Conservation (phyloP, 23 tunicate genomes). For the Diplosoma virens region DNA sequence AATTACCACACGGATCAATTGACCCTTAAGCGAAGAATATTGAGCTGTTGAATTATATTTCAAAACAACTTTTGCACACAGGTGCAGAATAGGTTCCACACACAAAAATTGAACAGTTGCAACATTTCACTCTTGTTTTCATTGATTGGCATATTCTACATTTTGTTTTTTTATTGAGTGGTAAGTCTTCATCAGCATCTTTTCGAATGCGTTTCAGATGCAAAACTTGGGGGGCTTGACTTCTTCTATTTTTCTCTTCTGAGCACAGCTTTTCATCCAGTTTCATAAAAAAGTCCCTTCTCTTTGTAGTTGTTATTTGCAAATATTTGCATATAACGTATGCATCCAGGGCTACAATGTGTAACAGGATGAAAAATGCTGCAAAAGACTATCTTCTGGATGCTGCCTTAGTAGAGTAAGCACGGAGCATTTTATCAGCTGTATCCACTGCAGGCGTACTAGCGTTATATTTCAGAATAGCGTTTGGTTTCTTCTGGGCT, state of each 20-base stretch:
- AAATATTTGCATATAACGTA: background rate
- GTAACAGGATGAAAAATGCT: slow-evolving; percentile 3
- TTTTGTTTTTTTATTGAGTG: background rate
- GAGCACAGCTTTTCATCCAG: background rate
- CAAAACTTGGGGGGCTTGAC: background rate
- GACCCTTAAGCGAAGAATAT: background rate
- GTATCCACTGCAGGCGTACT: slow-evolving; percentile 1
- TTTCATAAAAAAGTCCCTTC: background rate
- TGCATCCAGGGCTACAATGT: slow-evolving; percentile 1
- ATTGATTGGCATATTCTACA: background rate
- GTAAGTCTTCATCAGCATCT: background rate
- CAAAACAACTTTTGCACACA: background rate
- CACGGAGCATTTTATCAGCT: slow-evolving; percentile 13
- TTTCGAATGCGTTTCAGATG: background rate
- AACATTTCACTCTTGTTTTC: background rate
- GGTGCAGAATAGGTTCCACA: background rate
- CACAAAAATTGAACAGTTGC: background rate
- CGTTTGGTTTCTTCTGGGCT: slow-evolving; percentile 8
- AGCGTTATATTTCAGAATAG: slow-evolving; percentile 5
- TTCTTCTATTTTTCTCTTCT: background rate
- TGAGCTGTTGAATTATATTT: background rate
- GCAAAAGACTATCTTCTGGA: slow-evolving; percentile 2
- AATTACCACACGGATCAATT: background rate
- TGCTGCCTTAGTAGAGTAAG: slow-evolving; percentile 19
- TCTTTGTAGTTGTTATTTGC: slow-evolving; percentile 9